These are phyloP conservation scores for Osedax frankpressi DNA, from an alignment of 2,888 invertebrate genomes.

Conservation along the genomic window DNA sequence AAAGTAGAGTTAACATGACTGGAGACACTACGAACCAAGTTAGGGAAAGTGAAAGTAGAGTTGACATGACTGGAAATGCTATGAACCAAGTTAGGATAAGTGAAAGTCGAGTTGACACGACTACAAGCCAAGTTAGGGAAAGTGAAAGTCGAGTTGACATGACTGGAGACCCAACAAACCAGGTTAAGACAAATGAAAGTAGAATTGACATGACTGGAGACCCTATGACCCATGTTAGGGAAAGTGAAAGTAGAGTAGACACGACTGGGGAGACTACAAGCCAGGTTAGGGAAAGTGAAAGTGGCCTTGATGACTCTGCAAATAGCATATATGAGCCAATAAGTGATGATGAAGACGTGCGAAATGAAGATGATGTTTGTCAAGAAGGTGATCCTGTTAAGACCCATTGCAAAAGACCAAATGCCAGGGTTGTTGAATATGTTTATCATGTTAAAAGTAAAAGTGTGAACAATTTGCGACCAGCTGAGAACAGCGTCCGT, in stretches of 20 bases:
- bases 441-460: neutral
- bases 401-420: neutral
- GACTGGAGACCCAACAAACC: too few species aligned
- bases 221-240: neutral
- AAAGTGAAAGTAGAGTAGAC: neutral
- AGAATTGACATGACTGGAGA: neutral
- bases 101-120: too few species aligned
- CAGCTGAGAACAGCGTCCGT: neutral
- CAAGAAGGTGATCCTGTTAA: neutral
- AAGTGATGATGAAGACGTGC: neutral
- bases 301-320: neutral
- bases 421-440: neutral
- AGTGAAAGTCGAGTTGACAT: too few species aligned
- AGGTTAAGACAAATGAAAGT: too few species aligned
- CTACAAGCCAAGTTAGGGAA: too few species aligned
- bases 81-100: too few species aligned
- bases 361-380: neutral
- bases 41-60: neutral
- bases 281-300: slow-evolving; percentile 6
- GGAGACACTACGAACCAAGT: neutral
- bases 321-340: slow-evolving; percentile 3
- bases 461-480: neutral
- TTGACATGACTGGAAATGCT: neutral
- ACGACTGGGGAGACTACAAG: neutral
- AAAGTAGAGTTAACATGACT: neutral